Conservation (phyloP, 1,140 invertebrate species). For the Meteorus sp. region DNA sequence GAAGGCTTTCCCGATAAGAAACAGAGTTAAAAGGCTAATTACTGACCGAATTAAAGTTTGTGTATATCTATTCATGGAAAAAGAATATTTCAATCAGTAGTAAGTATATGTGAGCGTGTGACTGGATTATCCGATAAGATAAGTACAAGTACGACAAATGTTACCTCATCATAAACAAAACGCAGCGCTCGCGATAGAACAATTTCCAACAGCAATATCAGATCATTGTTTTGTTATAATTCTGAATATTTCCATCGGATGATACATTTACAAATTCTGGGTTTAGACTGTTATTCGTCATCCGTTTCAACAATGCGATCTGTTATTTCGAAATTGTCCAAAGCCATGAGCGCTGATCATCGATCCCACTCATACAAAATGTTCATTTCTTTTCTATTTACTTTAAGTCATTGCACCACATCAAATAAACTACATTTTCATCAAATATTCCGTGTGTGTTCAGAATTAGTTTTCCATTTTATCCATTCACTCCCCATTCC, state of each 20-base stretch:
- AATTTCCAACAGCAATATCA: not conserved
- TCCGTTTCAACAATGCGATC: too few relatives aligned
- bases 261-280: conserved; percentile 50
- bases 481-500: not conserved
- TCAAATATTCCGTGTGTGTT: conserved; percentile 46
- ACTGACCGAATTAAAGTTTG: conserved; percentile 46
- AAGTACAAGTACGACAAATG: conserved; percentile 63
- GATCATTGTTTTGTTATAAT: too few relatives aligned
- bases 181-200: not conserved
- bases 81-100: conserved; percentile 42
- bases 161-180: conserved; percentile 57
- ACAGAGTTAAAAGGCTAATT: conserved; percentile 33
- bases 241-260: conserved; percentile 49
- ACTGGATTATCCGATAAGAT: conserved; percentile 63
- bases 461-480: conserved; percentile 4
- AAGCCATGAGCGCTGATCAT: conserved; percentile 52
- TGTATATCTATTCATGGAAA: conserved; percentile 23
- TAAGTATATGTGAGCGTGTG: conserved; percentile 58
- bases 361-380: conserved; percentile 59
- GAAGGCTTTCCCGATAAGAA: conserved; percentile 44
- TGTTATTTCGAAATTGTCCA: conserved; percentile 45
- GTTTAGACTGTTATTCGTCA: too few relatives aligned
- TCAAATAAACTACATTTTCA: conserved; percentile 64
- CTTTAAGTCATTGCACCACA: conserved; percentile 63
- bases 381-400: conserved; percentile 61